Evolutionary conservation across 2,113 vertebrate genomes (phyloP), one percentile per base, ranked within the genome.

Genomic region (Platysternon megacephalum): DNA sequence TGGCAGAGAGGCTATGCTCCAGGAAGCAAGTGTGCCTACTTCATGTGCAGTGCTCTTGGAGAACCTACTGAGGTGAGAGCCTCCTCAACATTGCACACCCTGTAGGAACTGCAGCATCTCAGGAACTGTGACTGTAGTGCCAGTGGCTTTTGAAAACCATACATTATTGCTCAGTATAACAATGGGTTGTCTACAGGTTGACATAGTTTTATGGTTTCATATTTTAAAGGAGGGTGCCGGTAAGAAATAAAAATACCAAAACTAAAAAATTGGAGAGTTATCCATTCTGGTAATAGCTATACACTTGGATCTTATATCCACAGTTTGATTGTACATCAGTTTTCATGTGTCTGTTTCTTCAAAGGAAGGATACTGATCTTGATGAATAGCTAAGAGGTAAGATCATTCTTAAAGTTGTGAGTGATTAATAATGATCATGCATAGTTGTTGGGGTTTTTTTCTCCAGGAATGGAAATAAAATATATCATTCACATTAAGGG

Each of bases 391-490:
- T 98, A 97, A 98, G 74, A 98, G 97, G 98, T 98, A 98, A 99
- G 98, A 98, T 98, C 98, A 97, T 99, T 99, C 98, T 98, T 98
- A 99, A 98, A 99, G 97, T 97, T 98, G 97, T 98, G 98, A 98
- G 98, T 99, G 98, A 99, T 99, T 99, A 99, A 99, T 99, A 99
- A 98, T 97, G 93, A 98, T 97, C 97, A 97, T 98, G 97, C 98
- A 98, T 98, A 97, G 83, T 96, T 95, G 46, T n/a, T 89, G 5
- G 46, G 13, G 21, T 79, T 95, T 91, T 98, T 98, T 98, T 99
- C 98, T 98, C 98, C 98, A 98, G 93, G 97, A 98, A 98, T 98
- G 98, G 99, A 99, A 99, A 99, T 99, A 99, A 99, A 99, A 99
- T 99, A 99, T 98, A 99, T 99, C 98, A 99, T 98, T 99, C 98